Evolutionary conservation across 2,113 vertebrate species (phyloP), one percentile per base, ranked within the genome.

Genomic region (Arizona elegans): DNA sequence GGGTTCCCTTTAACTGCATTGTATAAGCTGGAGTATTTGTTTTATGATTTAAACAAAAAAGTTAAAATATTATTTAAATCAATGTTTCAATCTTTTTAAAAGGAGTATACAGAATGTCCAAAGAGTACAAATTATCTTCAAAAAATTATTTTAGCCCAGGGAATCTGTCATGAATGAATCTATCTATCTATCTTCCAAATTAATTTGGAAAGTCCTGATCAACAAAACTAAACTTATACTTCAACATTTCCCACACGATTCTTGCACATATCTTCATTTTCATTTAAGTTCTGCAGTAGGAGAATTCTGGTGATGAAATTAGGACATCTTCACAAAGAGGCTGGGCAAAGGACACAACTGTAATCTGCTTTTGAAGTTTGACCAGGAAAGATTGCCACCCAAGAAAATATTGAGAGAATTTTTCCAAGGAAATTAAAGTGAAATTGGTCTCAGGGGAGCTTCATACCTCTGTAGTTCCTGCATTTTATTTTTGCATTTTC

Each of bases 401-500:
- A 19, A 17, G 75, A 5, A 86, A 87, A 59, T 3, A 33, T 2
- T n/a, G 50, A n/a, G 33, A 62, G 0, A 9, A 4, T 50, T 92
- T 92, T 92, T 65, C 21, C 8, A 38, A 70, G 50, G n/a, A 13
- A 53, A 47, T 38, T 91, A 19, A 91, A 56, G 6, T 59, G 50
- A 54, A 52, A 65, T 43, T 55, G 54, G 54, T 55, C 52, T 19
- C 8, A 55, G 23, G 52, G n/a, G 23, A 26, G 19, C 17, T 53
- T 88, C 91, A 62, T 11, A 88, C 5, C 11, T 85, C 54, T 2
- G 38, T 29, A n/a, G 26, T 11, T 33, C 53, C 54, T 85, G 38
- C 93, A 50, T 89, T 75, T 58, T 92, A 23, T 88, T 75, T 90
- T 50, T 70, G 50, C 88, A 12, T 93, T 91, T 96, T 9, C 56